Conservation (phyloP, 2,888 invertebrate genomes). For the Charanyca ferruginea region DNA sequence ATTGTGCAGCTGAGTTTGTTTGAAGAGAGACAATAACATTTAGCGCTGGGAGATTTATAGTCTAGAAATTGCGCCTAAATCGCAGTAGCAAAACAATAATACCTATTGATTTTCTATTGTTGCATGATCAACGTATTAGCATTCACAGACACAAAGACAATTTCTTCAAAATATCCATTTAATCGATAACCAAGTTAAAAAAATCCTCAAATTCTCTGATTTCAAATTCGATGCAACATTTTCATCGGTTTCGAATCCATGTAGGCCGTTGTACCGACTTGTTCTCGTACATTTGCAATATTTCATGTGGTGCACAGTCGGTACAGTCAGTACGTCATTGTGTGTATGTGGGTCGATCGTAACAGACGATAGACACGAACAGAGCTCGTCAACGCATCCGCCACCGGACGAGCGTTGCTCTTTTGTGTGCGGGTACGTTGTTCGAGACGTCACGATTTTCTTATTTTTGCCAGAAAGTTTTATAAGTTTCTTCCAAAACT, state of each 20-base stretch:
- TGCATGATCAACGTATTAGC: too few species aligned
- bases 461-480: not conserved
- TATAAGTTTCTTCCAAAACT: too few species aligned
- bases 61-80: too few species aligned
- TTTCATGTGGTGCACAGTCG: constrained; percentile 51
- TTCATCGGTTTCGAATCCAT: constrained; percentile 39
- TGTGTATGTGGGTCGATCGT: constrained; percentile 85
- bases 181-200: not conserved
- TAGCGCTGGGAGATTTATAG: too few species aligned
- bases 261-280: constrained; percentile 31
- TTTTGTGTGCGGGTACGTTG: constrained; percentile 66
- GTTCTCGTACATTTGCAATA: constrained; percentile 53
- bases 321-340: constrained; percentile 63
- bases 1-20: too few species aligned
- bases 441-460: constrained; percentile 53
- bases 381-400: constrained; percentile 82
- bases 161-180: too few species aligned
- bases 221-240: constrained; percentile 15
- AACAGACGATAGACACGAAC: constrained; percentile 85
- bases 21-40: too few species aligned
- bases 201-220: not conserved
- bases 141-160: too few species aligned
- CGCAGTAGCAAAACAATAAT: too few species aligned
- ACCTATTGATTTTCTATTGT: too few species aligned
- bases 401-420: constrained; percentile 68